These are phyloP conservation scores for Trichogramma evanescens DNA, from an alignment of 2,888 invertebrate species.

Conservation along the genomic window DNA sequence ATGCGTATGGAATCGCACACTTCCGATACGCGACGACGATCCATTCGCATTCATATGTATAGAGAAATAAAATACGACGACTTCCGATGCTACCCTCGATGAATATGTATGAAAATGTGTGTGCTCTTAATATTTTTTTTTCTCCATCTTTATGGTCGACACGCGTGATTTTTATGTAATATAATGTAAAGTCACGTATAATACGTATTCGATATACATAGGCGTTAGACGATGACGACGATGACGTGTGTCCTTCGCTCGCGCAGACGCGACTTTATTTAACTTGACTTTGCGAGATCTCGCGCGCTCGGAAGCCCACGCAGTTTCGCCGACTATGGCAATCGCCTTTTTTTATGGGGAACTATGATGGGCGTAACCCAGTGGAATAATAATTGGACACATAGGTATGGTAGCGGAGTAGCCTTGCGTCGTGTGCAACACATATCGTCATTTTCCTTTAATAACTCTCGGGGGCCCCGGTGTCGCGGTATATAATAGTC, in stretches of 20 bases:
- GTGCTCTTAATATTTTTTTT: no score
- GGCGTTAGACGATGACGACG: no score
- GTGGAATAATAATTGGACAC: constrained; percentile 13
- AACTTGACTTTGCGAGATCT: constrained; percentile 16
- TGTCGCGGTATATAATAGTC: no score
- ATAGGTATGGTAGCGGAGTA: background rate
- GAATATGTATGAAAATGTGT: no score
- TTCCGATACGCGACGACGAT: no score
- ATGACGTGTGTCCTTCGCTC: background rate
- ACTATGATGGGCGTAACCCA: constrained; percentile 18
- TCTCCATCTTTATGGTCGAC: no score
- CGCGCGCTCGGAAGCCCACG: constrained; percentile 8
- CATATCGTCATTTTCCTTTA: constrained; percentile 16
- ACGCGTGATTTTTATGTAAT: no score
- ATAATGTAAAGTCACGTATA: no score
- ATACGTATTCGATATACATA: no score
- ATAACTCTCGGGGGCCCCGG: constrained; percentile 6
- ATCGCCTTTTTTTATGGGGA: constrained; percentile 6
- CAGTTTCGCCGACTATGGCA: constrained; percentile 8
- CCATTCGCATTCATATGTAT: background rate
- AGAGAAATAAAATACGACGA: no score
- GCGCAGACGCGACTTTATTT: constrained; percentile 1
- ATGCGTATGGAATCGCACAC: no score
- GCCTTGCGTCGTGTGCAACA: constrained; percentile 3
- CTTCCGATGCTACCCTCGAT: no score